These are phyloP conservation scores for Ctenicera cuprea DNA, from an alignment of 2,888 invertebrate species.

Conservation along the genomic window DNA sequence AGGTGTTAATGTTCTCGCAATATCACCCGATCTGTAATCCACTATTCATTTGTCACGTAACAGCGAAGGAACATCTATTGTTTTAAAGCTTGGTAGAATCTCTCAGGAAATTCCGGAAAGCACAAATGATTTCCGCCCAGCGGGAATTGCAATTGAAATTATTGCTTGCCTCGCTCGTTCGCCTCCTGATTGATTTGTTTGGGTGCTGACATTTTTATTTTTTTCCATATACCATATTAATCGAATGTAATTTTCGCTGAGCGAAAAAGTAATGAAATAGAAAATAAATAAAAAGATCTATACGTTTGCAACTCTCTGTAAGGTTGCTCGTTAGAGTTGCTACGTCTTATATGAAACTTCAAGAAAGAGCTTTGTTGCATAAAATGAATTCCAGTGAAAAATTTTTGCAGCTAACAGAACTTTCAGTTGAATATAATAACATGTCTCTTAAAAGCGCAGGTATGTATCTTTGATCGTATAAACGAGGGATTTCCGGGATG, in stretches of 20 bases:
- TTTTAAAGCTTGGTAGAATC: slow-evolving; percentile 19
- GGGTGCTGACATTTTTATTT: slow-evolving; percentile 17
- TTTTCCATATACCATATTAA: slow-evolving; percentile 23
- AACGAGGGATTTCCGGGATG: slow-evolving; percentile 23
- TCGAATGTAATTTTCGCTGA: slow-evolving; percentile 10
- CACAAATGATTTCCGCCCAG: slow-evolving; percentile 33
- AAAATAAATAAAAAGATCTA: slow-evolving; percentile 1
- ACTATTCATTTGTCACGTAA: slow-evolving; percentile 33
- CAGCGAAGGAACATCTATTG: slow-evolving; percentile 27
- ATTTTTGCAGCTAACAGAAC: background rate
- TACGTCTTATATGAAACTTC: background rate
- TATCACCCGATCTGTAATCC: background rate
- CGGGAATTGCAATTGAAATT: slow-evolving; percentile 36
- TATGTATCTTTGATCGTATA: slow-evolving; percentile 15
- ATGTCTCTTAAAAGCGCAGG: background rate
- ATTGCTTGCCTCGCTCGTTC: slow-evolving; percentile 33
- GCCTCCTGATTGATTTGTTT: slow-evolving; percentile 37
- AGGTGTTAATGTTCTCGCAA: background rate
- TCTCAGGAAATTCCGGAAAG: slow-evolving; percentile 23
- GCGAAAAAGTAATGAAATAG: background rate
- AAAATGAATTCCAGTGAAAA: background rate
- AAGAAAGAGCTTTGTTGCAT: too few species aligned
- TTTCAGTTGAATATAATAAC: background rate
- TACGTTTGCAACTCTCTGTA: background rate
- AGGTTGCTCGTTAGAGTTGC: too few species aligned